phyloP scores from a whole-genome alignment of 2,888 invertebrate species.

The Melikaiella ostensackeni region DNA sequence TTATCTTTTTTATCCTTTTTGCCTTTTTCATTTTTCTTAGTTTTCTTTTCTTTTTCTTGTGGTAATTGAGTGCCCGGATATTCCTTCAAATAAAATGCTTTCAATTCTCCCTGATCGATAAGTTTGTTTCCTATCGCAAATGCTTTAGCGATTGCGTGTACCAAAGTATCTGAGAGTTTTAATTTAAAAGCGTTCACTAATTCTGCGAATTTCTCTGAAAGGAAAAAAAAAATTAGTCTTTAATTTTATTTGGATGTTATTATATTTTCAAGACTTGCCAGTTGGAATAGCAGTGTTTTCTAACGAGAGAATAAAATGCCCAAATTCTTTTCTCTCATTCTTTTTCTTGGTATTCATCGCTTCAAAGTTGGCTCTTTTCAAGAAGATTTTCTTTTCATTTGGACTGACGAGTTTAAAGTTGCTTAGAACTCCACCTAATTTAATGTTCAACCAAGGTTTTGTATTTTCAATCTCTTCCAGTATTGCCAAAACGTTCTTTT shows the following conservation, averaged over 20 bases:
- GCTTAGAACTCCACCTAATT: constrained; percentile 77
- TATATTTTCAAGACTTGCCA: constrained; percentile 52
- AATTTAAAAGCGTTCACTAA: constrained; percentile 72
- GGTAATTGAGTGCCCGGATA: constrained; percentile 76
- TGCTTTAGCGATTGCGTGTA: constrained; percentile 63
- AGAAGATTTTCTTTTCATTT: constrained; percentile 75
- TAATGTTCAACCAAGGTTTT: constrained; percentile 68
- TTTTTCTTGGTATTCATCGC: constrained; percentile 77
- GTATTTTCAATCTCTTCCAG: constrained; percentile 53
- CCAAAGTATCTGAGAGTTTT: constrained; percentile 71
- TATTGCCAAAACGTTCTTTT: constrained; percentile 71
- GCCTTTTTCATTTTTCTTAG: constrained; percentile 63
- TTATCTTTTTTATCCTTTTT: constrained; percentile 51
- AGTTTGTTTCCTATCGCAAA: constrained; percentile 60
- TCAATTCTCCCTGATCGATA: constrained; percentile 72
- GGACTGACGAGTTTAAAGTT: constrained; percentile 78
- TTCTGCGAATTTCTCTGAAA: constrained; percentile 70
- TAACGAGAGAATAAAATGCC: constrained; percentile 76
- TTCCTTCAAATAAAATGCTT: constrained; percentile 73
- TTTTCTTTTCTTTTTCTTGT: constrained; percentile 62
- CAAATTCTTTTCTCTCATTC: constrained; percentile 75
- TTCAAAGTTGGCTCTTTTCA: constrained; percentile 78
- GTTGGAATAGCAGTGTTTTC: constrained; percentile 66
- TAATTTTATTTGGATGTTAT: neutral
- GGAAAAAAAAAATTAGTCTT: constrained; percentile 29